Evolutionary conservation across 2,888 invertebrate genomes (phyloP).

Genomic region (Abrostola tripartita): DNA sequence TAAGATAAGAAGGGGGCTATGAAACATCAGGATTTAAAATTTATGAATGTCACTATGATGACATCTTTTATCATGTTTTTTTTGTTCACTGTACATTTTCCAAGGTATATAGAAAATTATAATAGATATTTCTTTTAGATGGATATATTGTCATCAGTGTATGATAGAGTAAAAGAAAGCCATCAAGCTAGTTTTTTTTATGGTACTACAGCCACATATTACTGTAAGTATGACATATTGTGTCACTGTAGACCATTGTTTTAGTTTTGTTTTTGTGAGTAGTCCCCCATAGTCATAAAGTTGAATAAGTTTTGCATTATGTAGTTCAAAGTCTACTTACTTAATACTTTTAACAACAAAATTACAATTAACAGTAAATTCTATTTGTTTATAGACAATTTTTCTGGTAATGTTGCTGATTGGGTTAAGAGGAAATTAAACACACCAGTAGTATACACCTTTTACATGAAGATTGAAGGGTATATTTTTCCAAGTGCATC

Average conservation of each 20-base stretch:
- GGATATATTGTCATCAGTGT: conserved; percentile 72
- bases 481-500: conserved; percentile 61
- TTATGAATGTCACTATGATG: no score
- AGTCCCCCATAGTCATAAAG: no score
- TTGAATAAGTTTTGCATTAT: no score
- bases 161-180: conserved; percentile 58
- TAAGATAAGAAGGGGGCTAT: no score
- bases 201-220: conserved; percentile 68
- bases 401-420: conserved; percentile 77
- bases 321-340: no score
- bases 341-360: no score
- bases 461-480: conserved; percentile 67
- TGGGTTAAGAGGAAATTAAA: conserved; percentile 81
- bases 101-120: no score
- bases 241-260: background rate
- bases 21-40: no score
- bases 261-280: no score
- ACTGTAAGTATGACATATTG: conserved; percentile 67
- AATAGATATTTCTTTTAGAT: conserved; percentile 59
- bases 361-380: background rate
- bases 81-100: no score
- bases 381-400: conserved; percentile 65
- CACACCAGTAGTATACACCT: conserved; percentile 77
- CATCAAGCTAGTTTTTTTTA: conserved; percentile 67
- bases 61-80: no score